A percentile compares a stretch with the other conserved stretches of the same genome.
phyloP scores from a whole-genome alignment of 2,113 vertebrate genomes.

The Nothoprocta perdicaria region DNA sequence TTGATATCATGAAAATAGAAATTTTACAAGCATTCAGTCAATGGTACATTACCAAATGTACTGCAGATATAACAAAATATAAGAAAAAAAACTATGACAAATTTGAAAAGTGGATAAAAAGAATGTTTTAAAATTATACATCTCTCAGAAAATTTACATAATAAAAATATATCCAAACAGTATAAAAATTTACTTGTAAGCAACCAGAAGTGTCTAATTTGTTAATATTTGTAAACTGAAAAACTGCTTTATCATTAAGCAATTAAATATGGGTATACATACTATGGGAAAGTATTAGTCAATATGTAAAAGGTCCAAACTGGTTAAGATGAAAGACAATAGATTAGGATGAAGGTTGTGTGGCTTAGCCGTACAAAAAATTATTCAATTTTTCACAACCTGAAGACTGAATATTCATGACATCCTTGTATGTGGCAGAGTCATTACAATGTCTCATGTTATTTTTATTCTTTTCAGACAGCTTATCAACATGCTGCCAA shows the following conservation, averaged over 20 bases:
- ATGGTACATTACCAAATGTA: not conserved
- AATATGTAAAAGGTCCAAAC: not conserved
- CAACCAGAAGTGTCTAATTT: not conserved
- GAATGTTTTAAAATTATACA: not conserved
- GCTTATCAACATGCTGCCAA: not conserved
- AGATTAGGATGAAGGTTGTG: not conserved
- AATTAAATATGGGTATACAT: not conserved
- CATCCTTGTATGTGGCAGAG: not conserved
- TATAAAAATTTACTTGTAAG: not conserved
- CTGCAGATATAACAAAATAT: not conserved
- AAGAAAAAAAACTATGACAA: not conserved
- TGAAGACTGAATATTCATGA: not conserved
- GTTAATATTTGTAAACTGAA: not conserved
- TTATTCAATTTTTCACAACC: not conserved
- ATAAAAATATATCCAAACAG: not conserved
- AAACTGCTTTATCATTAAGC: not conserved
- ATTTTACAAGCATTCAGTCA: not conserved
- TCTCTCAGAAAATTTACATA: not conserved
- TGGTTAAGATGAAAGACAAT: not conserved
- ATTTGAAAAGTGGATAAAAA: not conserved
- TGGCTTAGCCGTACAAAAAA: not conserved
- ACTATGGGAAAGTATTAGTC: not conserved
- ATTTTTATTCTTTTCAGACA: not conserved
- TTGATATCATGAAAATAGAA: not conserved
- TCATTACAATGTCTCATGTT: not conserved